Conservation (phyloP, 2,113 vertebrate genomes). For the Apaloderma vittatum region DNA sequence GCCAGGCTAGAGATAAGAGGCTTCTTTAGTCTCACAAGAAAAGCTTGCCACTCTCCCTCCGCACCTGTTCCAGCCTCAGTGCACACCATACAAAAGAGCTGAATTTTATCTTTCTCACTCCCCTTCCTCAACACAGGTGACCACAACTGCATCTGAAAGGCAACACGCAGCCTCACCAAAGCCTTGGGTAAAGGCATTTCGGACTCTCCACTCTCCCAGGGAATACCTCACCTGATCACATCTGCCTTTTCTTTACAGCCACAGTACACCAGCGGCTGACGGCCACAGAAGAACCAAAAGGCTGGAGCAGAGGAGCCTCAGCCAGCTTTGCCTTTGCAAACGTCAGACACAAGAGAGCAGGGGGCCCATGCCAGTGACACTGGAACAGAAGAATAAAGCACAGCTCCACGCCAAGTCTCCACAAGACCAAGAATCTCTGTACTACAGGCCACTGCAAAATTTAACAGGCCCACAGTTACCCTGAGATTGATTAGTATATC, state of each 20-base stretch:
- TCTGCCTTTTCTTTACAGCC: background rate
- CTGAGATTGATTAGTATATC: background rate
- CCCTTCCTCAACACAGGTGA: background rate
- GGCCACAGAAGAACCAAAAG: background rate
- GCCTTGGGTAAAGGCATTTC: background rate
- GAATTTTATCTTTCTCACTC: background rate
- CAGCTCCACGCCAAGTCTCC: background rate
- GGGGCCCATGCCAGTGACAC: background rate
- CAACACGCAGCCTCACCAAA: background rate
- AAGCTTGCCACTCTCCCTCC: background rate
- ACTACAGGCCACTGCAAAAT: background rate
- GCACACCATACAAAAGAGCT: background rate
- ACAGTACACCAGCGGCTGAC: background rate
- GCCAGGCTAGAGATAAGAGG: background rate
- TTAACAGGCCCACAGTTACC: background rate
- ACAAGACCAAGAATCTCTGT: background rate
- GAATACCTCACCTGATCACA: background rate
- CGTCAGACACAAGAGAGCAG: background rate
- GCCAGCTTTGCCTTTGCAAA: background rate
- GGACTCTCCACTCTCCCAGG: background rate
- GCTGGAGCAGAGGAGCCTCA: background rate
- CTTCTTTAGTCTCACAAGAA: background rate
- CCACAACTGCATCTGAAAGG: background rate
- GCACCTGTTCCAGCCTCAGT: background rate
- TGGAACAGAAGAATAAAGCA: background rate